These are phyloP conservation scores for Ferdinandea cuprea DNA, from an alignment of 2,888 invertebrate genomes.

Conservation along the genomic window DNA sequence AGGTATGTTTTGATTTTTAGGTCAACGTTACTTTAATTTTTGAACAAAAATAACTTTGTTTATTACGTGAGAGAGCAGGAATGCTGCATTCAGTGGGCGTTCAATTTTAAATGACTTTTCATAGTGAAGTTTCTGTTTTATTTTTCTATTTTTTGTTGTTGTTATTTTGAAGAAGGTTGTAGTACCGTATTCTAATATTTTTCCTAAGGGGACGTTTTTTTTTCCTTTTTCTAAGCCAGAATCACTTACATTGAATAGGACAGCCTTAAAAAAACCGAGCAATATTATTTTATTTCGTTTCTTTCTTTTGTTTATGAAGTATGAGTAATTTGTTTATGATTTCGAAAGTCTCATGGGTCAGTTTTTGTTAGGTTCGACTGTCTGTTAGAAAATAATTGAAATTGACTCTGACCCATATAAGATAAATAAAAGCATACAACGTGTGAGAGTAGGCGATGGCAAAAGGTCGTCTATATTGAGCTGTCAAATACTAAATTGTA, in stretches of 20 bases:
- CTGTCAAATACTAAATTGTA: too few relatives aligned
- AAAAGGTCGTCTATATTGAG: too few relatives aligned
- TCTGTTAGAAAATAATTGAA: not conserved
- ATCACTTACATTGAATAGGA: too few relatives aligned
- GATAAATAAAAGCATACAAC: not conserved
- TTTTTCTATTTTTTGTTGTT: too few relatives aligned
- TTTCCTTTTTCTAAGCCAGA: too few relatives aligned
- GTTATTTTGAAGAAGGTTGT: not conserved
- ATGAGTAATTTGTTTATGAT: not conserved
- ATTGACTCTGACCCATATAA: not conserved
- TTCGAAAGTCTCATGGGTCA: too few relatives aligned
- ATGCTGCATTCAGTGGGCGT: slow-evolving; percentile 22
- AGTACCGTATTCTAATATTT: not conserved
- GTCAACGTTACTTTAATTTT: slow-evolving; percentile 60
- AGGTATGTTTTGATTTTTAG: slow-evolving; percentile 58
- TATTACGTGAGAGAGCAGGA: not conserved
- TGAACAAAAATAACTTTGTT: slow-evolving; percentile 8
- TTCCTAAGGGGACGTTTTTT: not conserved
- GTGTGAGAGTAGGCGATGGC: too few relatives aligned
- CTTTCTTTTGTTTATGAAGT: not conserved
- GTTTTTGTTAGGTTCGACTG: too few relatives aligned
- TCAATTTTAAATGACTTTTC: slow-evolving; percentile 6
- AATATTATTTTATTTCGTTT: not conserved
- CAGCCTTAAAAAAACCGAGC: too few relatives aligned
- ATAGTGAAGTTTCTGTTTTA: not conserved